Evolutionary conservation across 1,140 invertebrate species (phyloP), one percentile per base, ranked within the genome.

Genomic region (Psix sp.): DNA sequence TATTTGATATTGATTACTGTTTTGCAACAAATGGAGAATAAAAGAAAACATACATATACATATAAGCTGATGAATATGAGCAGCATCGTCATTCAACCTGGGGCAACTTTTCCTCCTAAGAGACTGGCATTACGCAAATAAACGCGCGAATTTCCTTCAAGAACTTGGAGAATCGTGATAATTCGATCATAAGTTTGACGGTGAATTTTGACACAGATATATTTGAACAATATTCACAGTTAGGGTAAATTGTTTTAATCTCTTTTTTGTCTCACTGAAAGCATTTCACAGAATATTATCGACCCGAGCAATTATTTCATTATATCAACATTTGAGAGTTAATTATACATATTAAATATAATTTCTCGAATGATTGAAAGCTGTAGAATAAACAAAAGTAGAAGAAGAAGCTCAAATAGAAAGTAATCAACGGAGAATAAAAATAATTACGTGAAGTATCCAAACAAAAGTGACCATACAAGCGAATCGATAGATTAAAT

Each of bases 171-270:
- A 73, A 48, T 60, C 16, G 36, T 49, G 38, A 73, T 73, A 66
- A 73, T 73, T 73, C 60, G 52, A 73, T 73, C 60, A 66, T 16
- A 60, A 73, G 68, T 73, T 73, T 65, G 33, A 65, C 31, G 16
- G 42, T 39, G 38, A 49, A 51, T 45, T 72, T 52, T 52, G 60
- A 65, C 38, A 52, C 39, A 48, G 68, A 65, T 60, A 54, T 60
- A 48, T 52, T 65, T 65, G 45, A 65, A 59, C 38, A 52, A 54
- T 72, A 52, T 31, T 21, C 24, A 13, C 26, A 20, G 45, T 24
- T 29, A 4, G 18, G 57, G 38, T 48, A 60, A 60, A 43, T 46
- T n/a, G 7, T 11, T 36, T n/a, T 7, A 7, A 29, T 29, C 6
- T n/a, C 7, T n/a, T 62, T 31, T 43, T 36, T 15, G 43, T 57